Evolutionary conservation across 2,888 invertebrate genomes (phyloP).

Genomic region (Eurytoma californica): DNA sequence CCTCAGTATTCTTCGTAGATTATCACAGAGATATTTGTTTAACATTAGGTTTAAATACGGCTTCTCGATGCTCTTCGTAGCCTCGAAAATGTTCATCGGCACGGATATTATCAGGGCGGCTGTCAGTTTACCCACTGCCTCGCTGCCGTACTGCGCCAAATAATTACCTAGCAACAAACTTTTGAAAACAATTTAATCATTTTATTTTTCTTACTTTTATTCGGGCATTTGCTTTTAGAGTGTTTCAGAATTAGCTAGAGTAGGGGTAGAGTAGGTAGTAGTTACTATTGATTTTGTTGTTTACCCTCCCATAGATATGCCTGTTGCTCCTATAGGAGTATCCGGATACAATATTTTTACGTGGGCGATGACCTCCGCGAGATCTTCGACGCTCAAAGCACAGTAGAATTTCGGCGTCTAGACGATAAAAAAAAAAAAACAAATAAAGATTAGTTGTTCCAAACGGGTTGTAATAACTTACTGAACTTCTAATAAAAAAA

Average conservation of each 20-base stretch:
- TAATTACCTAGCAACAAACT: slow-evolving; percentile 83
- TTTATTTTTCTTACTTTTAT: neutral
- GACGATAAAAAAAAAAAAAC: neutral
- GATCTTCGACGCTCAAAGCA: slow-evolving; percentile 88
- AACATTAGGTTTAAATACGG: slow-evolving; percentile 83
- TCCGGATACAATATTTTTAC: slow-evolving; percentile 79
- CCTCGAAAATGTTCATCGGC: slow-evolving; percentile 86
- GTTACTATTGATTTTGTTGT: too few relatives aligned
- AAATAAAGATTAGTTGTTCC: neutral
- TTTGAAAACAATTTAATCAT: slow-evolving; percentile 32
- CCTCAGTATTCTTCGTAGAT: slow-evolving; percentile 71
- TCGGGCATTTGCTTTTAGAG: too few relatives aligned
- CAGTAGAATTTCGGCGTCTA: slow-evolving; percentile 89
- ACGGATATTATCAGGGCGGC: slow-evolving; percentile 86
- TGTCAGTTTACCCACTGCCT: slow-evolving; percentile 76
- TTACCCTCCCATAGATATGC: slow-evolving; percentile 89
- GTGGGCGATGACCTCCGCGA: slow-evolving; percentile 84
- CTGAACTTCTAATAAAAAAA: too few relatives aligned
- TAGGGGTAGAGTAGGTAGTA: too few relatives aligned
- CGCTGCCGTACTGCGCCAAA: slow-evolving; percentile 79
- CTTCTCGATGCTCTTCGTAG: slow-evolving; percentile 82
- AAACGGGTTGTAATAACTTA: too few relatives aligned
- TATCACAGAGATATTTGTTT: slow-evolving; percentile 82
- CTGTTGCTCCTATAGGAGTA: slow-evolving; percentile 84
- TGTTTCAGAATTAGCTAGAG: too few relatives aligned